Base-by-base conservation (phyloP, 2,113 vertebrate genomes). In the Stigmatopora nigra region DNA sequence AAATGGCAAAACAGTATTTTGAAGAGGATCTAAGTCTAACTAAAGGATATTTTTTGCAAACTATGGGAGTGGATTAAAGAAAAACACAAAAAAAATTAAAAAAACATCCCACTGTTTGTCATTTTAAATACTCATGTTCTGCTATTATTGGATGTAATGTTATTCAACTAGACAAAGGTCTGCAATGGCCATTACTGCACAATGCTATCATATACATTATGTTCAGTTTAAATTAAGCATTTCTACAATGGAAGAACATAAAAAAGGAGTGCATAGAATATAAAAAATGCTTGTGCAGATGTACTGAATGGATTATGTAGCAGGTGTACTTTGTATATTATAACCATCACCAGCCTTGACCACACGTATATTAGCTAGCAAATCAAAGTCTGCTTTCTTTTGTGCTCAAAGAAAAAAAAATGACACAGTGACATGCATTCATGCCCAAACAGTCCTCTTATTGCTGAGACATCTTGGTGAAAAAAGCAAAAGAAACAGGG, bases 391-490 rank as follows among this genome's bases (percentile, higher is more conserved):
- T 38, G 22, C 5, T 56, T 73, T 53, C 47, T 57, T 47, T 22
- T 55, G 59, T n/a, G 60, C 14, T 63, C 38, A 69, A 53, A 64
- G 64, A 75, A 70, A 71, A 61, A 61, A 72, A 64, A 76, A 73
- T 69, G 72, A 71, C 72, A 83, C 78, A 88, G 75, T 87, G 83
- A 72, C 60, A 11, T 41, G 17, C 79, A 87, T 80, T 82, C 87
- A 82, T 82, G 67, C 61, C 79, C 78, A 86, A 88, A 89, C 85
- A 88, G 77, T 80, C 71, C 81, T 56, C 73, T 84, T 87, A 83
- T 89, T 86, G 81, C 85, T 77, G 75, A 68, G 70, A 84, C 78
- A 71, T 84, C 74, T 78, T 84, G 80, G 85, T 86, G 87, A 87
- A 87, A 86, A 70, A 71, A 71, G 85, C 77, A 73, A 79, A 76